Conservation (phyloP, 2,113 vertebrate genomes). For the Vicugna pacos region DNA sequence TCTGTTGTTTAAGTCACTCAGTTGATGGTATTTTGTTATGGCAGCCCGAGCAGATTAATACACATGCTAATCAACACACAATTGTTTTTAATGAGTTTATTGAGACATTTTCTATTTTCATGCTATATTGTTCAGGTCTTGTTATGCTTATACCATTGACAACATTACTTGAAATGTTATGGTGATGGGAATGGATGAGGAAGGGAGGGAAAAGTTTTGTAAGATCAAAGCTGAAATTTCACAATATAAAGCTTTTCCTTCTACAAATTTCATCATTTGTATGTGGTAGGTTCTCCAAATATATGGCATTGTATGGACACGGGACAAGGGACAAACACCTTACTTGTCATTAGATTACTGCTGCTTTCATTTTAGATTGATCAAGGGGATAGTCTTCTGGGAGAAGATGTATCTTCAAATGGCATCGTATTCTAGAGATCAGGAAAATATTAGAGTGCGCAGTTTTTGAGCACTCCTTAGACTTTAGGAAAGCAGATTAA, state of each 20-base stretch:
- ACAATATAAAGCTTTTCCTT: not conserved
- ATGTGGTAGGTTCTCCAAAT: not conserved
- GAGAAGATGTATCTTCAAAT: not conserved
- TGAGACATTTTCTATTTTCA: not conserved
- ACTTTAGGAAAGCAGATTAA: slow-evolving; percentile 68
- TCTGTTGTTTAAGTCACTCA: not conserved
- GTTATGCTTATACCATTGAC: not conserved
- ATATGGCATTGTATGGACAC: not conserved
- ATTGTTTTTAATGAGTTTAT: not conserved
- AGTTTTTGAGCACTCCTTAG: slow-evolving; percentile 56
- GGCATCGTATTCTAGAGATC: not conserved
- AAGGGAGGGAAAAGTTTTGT: not conserved
- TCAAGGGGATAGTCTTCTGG: not conserved
- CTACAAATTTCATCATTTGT: not conserved
- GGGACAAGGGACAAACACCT: not conserved
- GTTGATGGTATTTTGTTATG: not conserved
- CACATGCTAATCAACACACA: not conserved
- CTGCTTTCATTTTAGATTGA: not conserved
- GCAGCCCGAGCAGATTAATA: not conserved
- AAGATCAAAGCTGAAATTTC: slow-evolving; percentile 21
- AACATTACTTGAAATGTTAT: not conserved
- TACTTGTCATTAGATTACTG: not conserved
- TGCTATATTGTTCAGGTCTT: not conserved
- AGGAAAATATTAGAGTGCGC: not conserved
- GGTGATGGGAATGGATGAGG: not conserved